Percentiles rank a stretch among this genome's conserved stretches.
Evolutionary conservation across 1,140 invertebrate species (phyloP).

Genomic region (Ctenoplectra terminalis): DNA sequence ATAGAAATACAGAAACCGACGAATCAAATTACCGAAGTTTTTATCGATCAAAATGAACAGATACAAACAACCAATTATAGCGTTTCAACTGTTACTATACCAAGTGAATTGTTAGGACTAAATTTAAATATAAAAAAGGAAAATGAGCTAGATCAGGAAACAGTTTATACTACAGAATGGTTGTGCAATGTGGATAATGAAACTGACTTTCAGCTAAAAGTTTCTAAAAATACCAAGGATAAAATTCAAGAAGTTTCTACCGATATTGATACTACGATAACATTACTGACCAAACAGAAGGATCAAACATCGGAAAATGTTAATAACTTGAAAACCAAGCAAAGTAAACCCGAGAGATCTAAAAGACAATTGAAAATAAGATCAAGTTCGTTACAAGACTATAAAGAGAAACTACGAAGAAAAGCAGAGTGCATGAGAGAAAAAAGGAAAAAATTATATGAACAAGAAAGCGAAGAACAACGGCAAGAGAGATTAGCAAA

Average conservation of each 20-base stretch:
- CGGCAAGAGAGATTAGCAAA: constrained; percentile 63
- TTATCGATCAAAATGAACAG: constrained; percentile 58
- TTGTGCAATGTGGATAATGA: constrained; percentile 58
- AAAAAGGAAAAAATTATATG: constrained; percentile 69
- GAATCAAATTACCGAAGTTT: constrained; percentile 50
- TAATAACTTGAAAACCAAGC: constrained; percentile 26
- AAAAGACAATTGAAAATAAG: constrained; percentile 51
- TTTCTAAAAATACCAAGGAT: constrained; percentile 54
- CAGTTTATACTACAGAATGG: constrained; percentile 64
- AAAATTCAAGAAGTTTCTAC: constrained; percentile 46
- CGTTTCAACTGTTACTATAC: constrained; percentile 61
- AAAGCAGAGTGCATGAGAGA: constrained; percentile 73
- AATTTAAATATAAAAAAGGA: constrained; percentile 70
- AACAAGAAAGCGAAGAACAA: constrained; percentile 68
- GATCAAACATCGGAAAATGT: constrained; percentile 24
- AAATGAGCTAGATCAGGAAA: constrained; percentile 40
- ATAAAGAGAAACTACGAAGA: constrained; percentile 62
- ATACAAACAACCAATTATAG: constrained; percentile 57
- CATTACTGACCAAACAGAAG: constrained; percentile 34
- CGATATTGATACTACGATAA: constrained; percentile 34
- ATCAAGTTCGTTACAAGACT: constrained; percentile 44
- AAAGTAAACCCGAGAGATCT: constrained; percentile 40
- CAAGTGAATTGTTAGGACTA: constrained; percentile 60
- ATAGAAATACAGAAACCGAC: constrained; percentile 62
- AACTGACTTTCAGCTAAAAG: constrained; percentile 40